Evolutionary conservation across 2,888 invertebrate genomes (phyloP).

Genomic region (Drosophila cracens): DNA sequence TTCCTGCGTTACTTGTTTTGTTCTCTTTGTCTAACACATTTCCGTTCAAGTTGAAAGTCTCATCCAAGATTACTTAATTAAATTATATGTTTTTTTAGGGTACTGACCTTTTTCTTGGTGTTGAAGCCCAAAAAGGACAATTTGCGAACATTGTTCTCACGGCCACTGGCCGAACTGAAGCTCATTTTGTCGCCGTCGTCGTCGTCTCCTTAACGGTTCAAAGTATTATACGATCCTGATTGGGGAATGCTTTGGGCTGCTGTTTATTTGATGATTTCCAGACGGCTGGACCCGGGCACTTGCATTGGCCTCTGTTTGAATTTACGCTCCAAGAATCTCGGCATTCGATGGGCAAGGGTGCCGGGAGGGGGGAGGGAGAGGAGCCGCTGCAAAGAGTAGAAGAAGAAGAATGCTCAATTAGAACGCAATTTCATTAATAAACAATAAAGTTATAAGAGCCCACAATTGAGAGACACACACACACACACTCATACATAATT

Average conservation of each 20-base stretch:
- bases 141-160: conserved; percentile 88
- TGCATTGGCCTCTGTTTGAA: conserved; percentile 56
- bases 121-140: conserved; percentile 91
- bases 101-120: conserved; percentile 86
- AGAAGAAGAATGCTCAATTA: conserved; percentile 21
- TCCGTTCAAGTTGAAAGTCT: neutral
- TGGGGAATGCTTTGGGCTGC: neutral
- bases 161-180: conserved; percentile 83
- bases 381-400: conserved; percentile 8
- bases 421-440: conserved; percentile 70
- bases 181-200: conserved; percentile 66
- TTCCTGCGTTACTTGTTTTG: conserved; percentile 8
- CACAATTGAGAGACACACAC: conserved; percentile 55
- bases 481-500: conserved; percentile 36
- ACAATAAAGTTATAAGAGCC: conserved; percentile 33
- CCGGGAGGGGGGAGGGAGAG: conserved; percentile 7
- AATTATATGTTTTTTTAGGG: neutral
- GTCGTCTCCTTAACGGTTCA: conserved; percentile 2
- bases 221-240: conserved; percentile 8
- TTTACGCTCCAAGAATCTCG: conserved; percentile 76
- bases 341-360: conserved; percentile 73
- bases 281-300: conserved; percentile 49
- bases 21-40: neutral
- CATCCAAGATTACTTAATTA: conserved; percentile 20
- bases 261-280: conserved; percentile 68